These are phyloP conservation scores for Scaptomyza graminum DNA, from an alignment of 1,140 invertebrate genomes.

Conservation along the genomic window DNA sequence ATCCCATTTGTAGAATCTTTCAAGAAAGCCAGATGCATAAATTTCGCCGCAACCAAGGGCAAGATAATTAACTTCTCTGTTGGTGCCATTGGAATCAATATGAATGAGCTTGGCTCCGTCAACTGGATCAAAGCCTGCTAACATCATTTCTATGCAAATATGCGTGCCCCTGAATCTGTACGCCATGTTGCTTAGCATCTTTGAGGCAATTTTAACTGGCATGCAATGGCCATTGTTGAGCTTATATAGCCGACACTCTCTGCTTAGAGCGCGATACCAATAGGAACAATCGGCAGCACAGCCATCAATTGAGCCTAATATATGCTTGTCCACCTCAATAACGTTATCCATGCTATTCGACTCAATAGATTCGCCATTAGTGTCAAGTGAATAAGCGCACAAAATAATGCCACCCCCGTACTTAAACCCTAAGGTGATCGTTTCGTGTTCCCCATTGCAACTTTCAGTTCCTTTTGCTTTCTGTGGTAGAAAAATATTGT, in stretches of 20 bases:
- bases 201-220: slow-evolving; percentile 97
- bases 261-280: slow-evolving; percentile 97
- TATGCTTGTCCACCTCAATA: slow-evolving; percentile 96
- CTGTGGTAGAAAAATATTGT: background rate
- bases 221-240: slow-evolving; percentile 89
- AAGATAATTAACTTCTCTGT: slow-evolving; percentile 96
- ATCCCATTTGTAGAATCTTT: slow-evolving; percentile 93
- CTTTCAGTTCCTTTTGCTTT: background rate
- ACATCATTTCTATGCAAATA: slow-evolving; percentile 95
- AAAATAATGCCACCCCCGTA: slow-evolving; percentile 95
- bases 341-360: slow-evolving; percentile 98
- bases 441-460: slow-evolving; percentile 90
- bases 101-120: slow-evolving; percentile 97
- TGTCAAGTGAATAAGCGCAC: slow-evolving; percentile 98
- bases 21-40: slow-evolving; percentile 97
- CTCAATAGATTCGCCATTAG: slow-evolving; percentile 95
- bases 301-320: slow-evolving; percentile 86
- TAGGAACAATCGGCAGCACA: slow-evolving; percentile 98
- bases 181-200: slow-evolving; percentile 98
- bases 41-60: slow-evolving; percentile 94
- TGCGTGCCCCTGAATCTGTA: slow-evolving; percentile 97
- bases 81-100: slow-evolving; percentile 96
- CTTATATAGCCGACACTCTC: slow-evolving; percentile 97
- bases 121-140: slow-evolving; percentile 96
- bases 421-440: slow-evolving; percentile 97